Conservation (phyloP, 1,140 invertebrate species). For the Steinernema khuongi region DNA sequence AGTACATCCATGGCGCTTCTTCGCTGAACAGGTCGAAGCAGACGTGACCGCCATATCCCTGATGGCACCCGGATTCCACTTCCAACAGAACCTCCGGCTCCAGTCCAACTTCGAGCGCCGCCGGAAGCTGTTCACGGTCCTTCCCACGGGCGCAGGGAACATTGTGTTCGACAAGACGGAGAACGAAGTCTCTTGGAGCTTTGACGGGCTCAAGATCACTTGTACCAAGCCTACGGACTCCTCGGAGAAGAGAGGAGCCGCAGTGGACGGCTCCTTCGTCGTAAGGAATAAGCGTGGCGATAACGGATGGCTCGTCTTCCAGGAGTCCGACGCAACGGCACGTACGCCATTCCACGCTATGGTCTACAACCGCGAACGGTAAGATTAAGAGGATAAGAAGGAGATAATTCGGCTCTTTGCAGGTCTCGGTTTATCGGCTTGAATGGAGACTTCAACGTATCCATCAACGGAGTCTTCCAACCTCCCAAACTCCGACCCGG, state of each 20-base stretch:
- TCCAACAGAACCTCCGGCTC: neutral
- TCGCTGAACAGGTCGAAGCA: neutral
- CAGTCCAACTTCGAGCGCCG: neutral
- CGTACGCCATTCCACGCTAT: neutral
- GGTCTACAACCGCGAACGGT: neutral
- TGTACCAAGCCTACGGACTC: neutral
- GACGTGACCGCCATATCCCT: neutral
- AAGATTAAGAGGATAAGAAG: neutral
- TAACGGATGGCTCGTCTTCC: neutral
- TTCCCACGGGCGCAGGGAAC: neutral
- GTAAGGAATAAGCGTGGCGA: neutral
- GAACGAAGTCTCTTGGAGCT: neutral
- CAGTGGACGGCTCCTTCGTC: neutral
- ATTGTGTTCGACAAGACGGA: neutral
- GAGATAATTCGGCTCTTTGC: neutral
- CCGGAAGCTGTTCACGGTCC: neutral
- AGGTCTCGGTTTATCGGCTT: neutral
- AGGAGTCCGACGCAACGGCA: neutral
- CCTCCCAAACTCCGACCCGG: neutral
- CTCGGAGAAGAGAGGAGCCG: neutral
- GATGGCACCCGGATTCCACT: conserved; percentile 3
- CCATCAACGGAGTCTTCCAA: neutral
- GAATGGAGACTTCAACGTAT: neutral
- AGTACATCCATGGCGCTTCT: neutral
- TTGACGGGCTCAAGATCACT: neutral